Base-by-base conservation (phyloP, 2,888 invertebrate species). In the Mycalesis mineus region DNA sequence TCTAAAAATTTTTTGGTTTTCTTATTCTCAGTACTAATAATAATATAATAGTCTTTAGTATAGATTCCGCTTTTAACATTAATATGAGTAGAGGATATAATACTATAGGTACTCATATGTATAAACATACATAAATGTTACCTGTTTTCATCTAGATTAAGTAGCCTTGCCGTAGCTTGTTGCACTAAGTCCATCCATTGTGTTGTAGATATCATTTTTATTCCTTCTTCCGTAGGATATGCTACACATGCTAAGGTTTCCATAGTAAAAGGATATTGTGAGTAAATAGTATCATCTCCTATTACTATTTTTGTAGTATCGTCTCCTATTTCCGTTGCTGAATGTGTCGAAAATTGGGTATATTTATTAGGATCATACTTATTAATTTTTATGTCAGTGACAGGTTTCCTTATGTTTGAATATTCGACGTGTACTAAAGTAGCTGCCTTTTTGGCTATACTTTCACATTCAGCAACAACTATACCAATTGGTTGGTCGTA, bases 241-340 rank as follows among this genome's bases (percentile, higher is more conserved):
- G 91, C 91, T 0, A 93, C 83, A 67, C 92, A 92, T 0, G 86
- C 86, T 51, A 94, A 91, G 0, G 92, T 92, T 75, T 95, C 95
- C 93, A 95, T 94, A 11, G 91, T 90, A 65, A 91, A 94, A 74
- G 95, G 95, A 69, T 93, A 94, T 70, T 95, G 95, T n/a, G 86
- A 74, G 22, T 91, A 91, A 58, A 90, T 77, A 41, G 88, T 78
- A 53, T 90, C 84, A 0, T 71, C 80, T 0, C 94, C 94, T 62
- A 68, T 74, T 14, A 91, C 84, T 7, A 73, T 63, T 60, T 90
- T 84, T 9, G 70, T 75, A 1, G 85, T 67, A 60, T 91, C 78
- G 5, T 62, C 70, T 0, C 85, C 85, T 61, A 37, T 74, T 37
- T 76, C 78, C 1, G 71, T 75, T 36, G 78, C 75, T 62, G 65